Evolutionary conservation across 2,113 vertebrate species (phyloP), one percentile per base, ranked within the genome.

Genomic region (Ranitomeya variabilis): DNA sequence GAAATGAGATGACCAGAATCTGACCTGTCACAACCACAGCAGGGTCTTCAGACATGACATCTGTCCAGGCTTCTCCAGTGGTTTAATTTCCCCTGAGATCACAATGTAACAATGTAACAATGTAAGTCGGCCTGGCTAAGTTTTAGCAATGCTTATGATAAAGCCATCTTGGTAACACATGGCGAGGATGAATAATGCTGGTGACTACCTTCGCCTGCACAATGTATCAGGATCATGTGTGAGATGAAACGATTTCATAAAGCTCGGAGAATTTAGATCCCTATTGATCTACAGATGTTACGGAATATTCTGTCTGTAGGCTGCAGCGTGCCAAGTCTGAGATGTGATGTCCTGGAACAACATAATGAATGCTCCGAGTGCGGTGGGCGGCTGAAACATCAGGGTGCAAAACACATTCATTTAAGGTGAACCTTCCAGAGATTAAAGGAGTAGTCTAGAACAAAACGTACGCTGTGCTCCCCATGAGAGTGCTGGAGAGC

Each of bases 211-310:
- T 12, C n/a, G 66, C 66, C n/a, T 10, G 62, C 62, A n/a, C 21
- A 7, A 45, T 45, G 62, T 21, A 18, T 66, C 62, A 21, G 66
- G 66, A 67, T 67, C 66, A 67, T 67, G n/a, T 67, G 66, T 23
- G 66, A 67, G 66, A 67, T 67, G 66, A 67, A 67, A 67, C 21
- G 66, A 67, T 67, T 23, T 67, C 66, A 67, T n/a, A 67, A 67
- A 67, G 14, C 66, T 7, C 21, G 9, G 66, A 67, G 66, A 67
- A 23, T 23, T 67, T 67, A 67, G n/a, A 67, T 67, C 66, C 66
- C 66, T 23, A 23, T 67, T 67, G 66, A 67, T 67, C 66, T 23
- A 12, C 66, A 67, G 66, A 67, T 67, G 66, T 67, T 67, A n/a
- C 21, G 23, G n/a, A 23, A 67, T 7, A n/a, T 23, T 67, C 66